Base-by-base conservation (phyloP, 2,113 vertebrate genomes). In the Gila orcuttii region DNA sequence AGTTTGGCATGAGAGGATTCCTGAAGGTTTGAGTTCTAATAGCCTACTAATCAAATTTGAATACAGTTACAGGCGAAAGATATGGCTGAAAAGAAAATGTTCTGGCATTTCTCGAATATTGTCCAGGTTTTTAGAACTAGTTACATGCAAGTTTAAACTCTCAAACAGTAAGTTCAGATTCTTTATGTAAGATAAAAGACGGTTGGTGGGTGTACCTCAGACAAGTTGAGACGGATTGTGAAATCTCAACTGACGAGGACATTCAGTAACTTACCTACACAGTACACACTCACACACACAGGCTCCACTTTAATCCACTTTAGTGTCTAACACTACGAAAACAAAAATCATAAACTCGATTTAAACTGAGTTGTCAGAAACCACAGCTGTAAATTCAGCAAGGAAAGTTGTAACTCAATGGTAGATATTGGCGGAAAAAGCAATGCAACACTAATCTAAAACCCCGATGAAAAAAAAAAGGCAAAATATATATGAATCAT, bases 201-300 rank as follows among this genome's bases (percentile, higher is more conserved):
- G 42, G 19, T 69, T 64, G 19, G 45, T 66, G 80, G 80, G 64
- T 55, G 64, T 36, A 52, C 11, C 77, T 60, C 78, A 13, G 33
- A 62, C 80, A 82, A 55, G 64, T 82, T 82, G 64, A 82, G 69
- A 82, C 80, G 25, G 25, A 52, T 82, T 69, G 64, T 36, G 45
- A 69, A 69, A 81, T 25, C 11, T 31, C 19, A 79, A 60, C 36
- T 4, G 33, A 59, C 5, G 52, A 57, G 55, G 52, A 17, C 3
- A 79, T 79, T 10, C 11, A 25, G 36, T 62, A 42, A 11, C 55
- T 42, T 28, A 28, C 28, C 28, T 28, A 39, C 23, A 45, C 12
- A 42, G 1, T 1, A 28, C 28, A 28, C 28, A 39, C 23, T 25
- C 12, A 42, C 3, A 42, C 21, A 42, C 55, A 79, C 55, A 17